Base-by-base conservation (phyloP, 2,113 vertebrate species). In the Channa maculata region DNA sequence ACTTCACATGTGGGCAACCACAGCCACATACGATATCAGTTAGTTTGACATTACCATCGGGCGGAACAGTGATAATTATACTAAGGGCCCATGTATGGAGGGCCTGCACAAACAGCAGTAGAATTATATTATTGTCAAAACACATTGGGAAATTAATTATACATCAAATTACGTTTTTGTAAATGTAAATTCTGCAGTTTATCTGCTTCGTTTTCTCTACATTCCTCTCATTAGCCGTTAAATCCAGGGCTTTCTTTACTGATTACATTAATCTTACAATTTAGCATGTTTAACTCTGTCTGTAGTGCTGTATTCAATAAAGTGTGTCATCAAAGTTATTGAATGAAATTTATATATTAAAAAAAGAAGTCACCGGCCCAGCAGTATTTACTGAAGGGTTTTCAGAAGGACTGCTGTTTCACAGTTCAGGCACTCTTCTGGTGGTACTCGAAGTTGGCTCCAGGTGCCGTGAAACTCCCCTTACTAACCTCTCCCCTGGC, bases 401-500 rank as follows among this genome's bases (percentile, higher is more conserved):
- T 77, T 88, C 10, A 64, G 33, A 59, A 52, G n/a, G 44, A 45
- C 34, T 38, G 9, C 48, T 13, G 8, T 64, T 78, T 83, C 48
- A 70, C 48, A 33, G 50, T 63, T 24, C 51, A 54, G 55, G 44
- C 55, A 7, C 62, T n/a, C 2, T 13, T 57, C 13, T 79, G 53
- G 50, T 57, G 64, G 62, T 12, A 37, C 46, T 39, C 0, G 37
- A 52, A 74, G 83, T 85, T 58, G 37, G 65, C 83, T 82, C 54
- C 79, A 86, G 89, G 83, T 94, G 92, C 87, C 84, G 49, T 79
- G 91, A 91, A 91, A 82, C 84, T 84, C 85, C 94, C 94, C 80
- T 89, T 88, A 85, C 83, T 93, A 93, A 94, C 96, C 95, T 96
- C 95, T 95, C 86, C 94, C 95, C 94, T 72, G 68, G 80, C 73